Percentiles rank a stretch among this genome's conserved stretches.
These are phyloP conservation scores for Melinopterus prodromus DNA, from an alignment of 2,888 invertebrate genomes.

Conservation along the genomic window DNA sequence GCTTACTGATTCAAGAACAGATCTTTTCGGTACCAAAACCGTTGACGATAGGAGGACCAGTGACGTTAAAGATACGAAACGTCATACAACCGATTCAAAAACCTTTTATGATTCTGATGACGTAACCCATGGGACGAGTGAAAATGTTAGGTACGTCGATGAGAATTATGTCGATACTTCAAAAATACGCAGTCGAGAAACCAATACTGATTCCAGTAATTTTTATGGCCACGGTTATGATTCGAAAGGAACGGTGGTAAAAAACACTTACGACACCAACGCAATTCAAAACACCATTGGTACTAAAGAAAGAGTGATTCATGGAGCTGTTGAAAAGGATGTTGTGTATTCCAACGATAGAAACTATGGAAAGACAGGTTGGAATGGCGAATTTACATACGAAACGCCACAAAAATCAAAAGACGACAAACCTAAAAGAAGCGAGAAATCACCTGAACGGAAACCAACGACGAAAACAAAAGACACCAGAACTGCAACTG, in stretches of 20 bases:
- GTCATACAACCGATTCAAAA: slow-evolving; percentile 17
- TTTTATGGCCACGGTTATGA: slow-evolving; percentile 56
- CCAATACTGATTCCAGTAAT: slow-evolving; percentile 51
- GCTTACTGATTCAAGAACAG: neutral
- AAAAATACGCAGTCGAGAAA: slow-evolving; percentile 49
- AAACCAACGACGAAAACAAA: slow-evolving; percentile 15
- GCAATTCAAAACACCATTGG: slow-evolving; percentile 58
- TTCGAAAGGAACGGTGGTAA: slow-evolving; percentile 51
- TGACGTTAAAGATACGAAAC: neutral
- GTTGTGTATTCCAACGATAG: slow-evolving; percentile 57
- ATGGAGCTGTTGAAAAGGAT: slow-evolving; percentile 59
- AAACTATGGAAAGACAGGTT: slow-evolving; percentile 58
- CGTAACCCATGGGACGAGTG: slow-evolving; percentile 9
- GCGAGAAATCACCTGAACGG: slow-evolving; percentile 20
- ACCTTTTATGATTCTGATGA: slow-evolving; percentile 13
- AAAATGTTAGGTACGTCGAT: slow-evolving; percentile 46
- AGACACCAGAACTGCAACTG: slow-evolving; percentile 6
- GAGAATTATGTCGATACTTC: slow-evolving; percentile 50
- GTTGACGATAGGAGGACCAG: slow-evolving; percentile 9
- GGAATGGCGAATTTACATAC: slow-evolving; percentile 58
- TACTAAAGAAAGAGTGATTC: slow-evolving; percentile 61
- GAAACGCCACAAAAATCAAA: slow-evolving; percentile 48
- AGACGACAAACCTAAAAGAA: slow-evolving; percentile 22
- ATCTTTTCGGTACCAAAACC: neutral
- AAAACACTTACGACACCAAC: slow-evolving; percentile 55